phyloP scores from a whole-genome alignment of 2,888 invertebrate species.

The Catonia carolina region DNA sequence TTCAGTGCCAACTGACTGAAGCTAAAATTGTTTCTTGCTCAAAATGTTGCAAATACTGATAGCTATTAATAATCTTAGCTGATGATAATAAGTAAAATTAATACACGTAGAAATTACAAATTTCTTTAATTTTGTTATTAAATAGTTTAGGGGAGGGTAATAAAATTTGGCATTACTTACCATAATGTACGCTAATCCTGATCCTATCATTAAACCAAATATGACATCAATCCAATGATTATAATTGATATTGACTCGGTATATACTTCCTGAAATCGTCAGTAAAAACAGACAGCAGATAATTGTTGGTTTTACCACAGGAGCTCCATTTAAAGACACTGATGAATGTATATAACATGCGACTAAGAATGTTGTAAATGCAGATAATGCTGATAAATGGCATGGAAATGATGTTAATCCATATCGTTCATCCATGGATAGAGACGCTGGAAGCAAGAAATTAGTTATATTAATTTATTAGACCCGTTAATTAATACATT shows the following conservation, averaged over 20 bases:
- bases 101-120: too few species aligned
- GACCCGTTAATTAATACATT: too few species aligned
- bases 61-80: too few species aligned
- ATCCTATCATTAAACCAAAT: not conserved
- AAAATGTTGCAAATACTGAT: too few species aligned
- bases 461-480: too few species aligned
- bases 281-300: not conserved
- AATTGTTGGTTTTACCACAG: not conserved
- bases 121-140: too few species aligned
- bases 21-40: too few species aligned
- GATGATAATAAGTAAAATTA: too few species aligned
- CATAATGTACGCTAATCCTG: not conserved
- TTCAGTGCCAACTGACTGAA: too few species aligned
- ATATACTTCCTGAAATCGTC: not conserved
- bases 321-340: not conserved
- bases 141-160: too few species aligned
- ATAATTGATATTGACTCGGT: not conserved
- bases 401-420: not conserved
- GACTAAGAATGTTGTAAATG: not conserved
- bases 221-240: conserved; percentile 7
- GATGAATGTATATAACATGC: not conserved
- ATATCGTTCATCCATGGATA: not conserved
- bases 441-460: not conserved
- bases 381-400: not conserved
- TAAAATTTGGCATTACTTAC: too few species aligned